A percentile compares a stretch with the other conserved stretches of the same genome.
Conservation (phyloP, 2,888 invertebrate genomes). For the Eudasyphora cyanicolor region DNA sequence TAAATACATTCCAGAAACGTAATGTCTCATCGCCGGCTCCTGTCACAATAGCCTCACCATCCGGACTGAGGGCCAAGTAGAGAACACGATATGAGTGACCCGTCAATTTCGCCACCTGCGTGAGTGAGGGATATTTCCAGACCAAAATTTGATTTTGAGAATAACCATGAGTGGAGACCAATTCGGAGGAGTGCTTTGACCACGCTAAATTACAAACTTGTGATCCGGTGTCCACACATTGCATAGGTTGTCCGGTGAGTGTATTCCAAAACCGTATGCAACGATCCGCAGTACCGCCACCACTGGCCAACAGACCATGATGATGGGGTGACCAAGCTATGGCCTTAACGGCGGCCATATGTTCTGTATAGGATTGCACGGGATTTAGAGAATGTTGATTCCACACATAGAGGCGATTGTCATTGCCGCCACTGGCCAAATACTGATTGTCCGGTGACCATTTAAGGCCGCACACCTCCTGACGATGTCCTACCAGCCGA, state of each 20-base stretch:
- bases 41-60: constrained; percentile 99
- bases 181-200: constrained; percentile 98
- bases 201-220: constrained; percentile 99
- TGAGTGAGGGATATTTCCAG: constrained; percentile 98
- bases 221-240: constrained; percentile 98
- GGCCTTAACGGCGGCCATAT: constrained; percentile 98
- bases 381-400: constrained; percentile 91
- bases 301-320: constrained; percentile 96
- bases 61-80: constrained; percentile 97
- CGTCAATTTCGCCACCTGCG: constrained; percentile 97
- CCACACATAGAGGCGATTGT: constrained; percentile 84
- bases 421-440: constrained; percentile 98
- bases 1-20: constrained; percentile 99
- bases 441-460: constrained; percentile 99
- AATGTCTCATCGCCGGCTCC: constrained; percentile 99
- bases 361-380: constrained; percentile 96
- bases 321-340: constrained; percentile 99
- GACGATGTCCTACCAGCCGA: constrained; percentile 93
- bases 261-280: constrained; percentile 99
- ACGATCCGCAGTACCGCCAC: constrained; percentile 99
- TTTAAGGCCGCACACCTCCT: constrained; percentile 98
- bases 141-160: constrained; percentile 99
- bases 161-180: constrained; percentile 99
- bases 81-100: constrained; percentile 98
- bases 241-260: constrained; percentile 98